These are phyloP conservation scores for Coccyzus lansbergi DNA, from an alignment of 2,797 vertebrate genomes.

Conservation along the genomic window DNA sequence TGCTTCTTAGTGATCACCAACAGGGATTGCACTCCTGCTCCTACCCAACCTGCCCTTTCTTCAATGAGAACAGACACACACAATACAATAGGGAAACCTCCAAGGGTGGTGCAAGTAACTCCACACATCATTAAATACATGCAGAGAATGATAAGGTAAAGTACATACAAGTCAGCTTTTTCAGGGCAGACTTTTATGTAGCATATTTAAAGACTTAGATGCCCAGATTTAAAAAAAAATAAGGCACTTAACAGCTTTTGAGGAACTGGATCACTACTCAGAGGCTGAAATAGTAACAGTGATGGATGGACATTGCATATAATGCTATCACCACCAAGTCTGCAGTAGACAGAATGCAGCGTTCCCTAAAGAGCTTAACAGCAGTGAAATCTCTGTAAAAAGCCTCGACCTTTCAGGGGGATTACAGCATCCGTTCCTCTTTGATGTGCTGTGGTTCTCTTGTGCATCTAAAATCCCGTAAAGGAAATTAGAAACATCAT, in stretches of 20 bases:
- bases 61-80: neutral
- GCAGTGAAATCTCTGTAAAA: slow-evolving; percentile 29
- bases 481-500: neutral
- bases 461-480: slow-evolving; percentile 31
- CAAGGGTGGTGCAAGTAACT: neutral
- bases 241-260: neutral
- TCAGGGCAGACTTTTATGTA: neutral
- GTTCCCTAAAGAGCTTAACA: slow-evolving; percentile 17
- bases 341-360: neutral
- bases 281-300: neutral
- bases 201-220: slow-evolving; percentile 5
- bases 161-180: neutral
- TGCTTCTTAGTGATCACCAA: neutral
- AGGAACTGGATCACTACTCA: neutral
- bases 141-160: neutral
- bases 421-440: slow-evolving; percentile 4
- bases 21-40: neutral
- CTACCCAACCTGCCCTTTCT: neutral
- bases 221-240: neutral
- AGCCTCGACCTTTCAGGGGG: neutral
- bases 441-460: slow-evolving; percentile 36
- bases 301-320: neutral
- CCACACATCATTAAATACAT: neutral
- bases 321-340: neutral
- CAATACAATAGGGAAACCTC: rapidly evolving